Base-by-base conservation (phyloP, 2,797 vertebrate genomes). In the Lagorchestes hirsutus region DNA sequence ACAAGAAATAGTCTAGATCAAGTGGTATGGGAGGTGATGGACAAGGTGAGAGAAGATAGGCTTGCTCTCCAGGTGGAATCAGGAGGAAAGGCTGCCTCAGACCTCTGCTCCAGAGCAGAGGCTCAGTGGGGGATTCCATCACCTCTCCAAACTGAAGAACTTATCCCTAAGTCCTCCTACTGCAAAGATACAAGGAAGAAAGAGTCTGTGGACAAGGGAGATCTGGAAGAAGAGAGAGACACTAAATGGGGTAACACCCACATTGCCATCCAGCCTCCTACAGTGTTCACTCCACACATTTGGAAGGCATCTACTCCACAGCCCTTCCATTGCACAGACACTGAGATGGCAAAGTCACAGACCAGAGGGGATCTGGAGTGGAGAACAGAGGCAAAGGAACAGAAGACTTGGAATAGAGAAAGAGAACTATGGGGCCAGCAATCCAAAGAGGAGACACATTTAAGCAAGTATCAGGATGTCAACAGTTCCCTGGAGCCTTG, bases 21-120 rank as follows among this genome's bases (percentile, higher is more conserved):
- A 24, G 97, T 99, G 91, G 98, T 98, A 52, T 98, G 98, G 95
- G 95, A 98, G 90, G 97, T 98, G 29, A 95, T 98, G 96, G 98
- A 98, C 62, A 98, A 96, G 92, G 93, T 50, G 14, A 97, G 97
- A 96, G 97, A 98, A 95, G 97, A 96, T 95, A 97, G 97, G 29
- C 12, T 92, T 22, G 55, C 91, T 93, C 96, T 94, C 62, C 87
- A 92, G 93, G 95, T 92, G 90, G 95, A 91, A 46, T 28, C 96
- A 92, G 95, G 74, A 8, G 31, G 50, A 82, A 62, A 54, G 34
- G 14, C 54, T 90, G 27, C 34, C 55, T 55, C 34, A n/a, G 0
- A 8, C 0, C 1, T 93, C 90, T 59, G 50, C 91, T 54, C 29
- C 0, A 50, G 93, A 54, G 55, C 62, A 12, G 93, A 97, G 87